Evolutionary conservation across 2,888 invertebrate genomes (phyloP), one percentile per base, ranked within the genome.

Genomic region (Taenaris catops): DNA sequence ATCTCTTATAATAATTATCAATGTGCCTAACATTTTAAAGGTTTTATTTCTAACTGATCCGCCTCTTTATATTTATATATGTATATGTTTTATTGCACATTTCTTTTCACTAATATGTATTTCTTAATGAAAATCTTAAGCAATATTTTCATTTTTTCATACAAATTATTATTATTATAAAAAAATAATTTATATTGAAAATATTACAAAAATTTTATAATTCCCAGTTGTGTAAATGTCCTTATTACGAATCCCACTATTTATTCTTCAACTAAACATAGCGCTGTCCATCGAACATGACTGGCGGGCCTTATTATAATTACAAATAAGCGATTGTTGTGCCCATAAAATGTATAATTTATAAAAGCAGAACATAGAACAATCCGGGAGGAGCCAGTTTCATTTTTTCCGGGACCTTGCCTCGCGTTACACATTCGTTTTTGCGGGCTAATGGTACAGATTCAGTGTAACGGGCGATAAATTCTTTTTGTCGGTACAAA

Each of bases 241-340:
- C 35, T 28, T 42, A 36, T 42, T 41, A 41, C 41, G 60, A 50
- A 66, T 62, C 64, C 35, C 23, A 24, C 45, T 51, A 42, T 51
- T 51, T 49, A 49, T 51, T 52, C 53, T 45, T 53, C 49, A 48
- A 48, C 49, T 50, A 48, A 48, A 48, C 45, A 34, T 45, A 36
- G 46, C 49, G 50, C 51, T 63, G 68, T 67, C 70, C 63, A 53
- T 65, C 63, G 67, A 67, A 69, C 71, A 69, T 73, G 72, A 72
- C 69, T 72, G 67, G 65, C 58, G 58, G 55, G 52, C 62, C 78
- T 73, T 75, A 83, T 84, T 84, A 81, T 72, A 83, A 83, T 84
- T 74, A 80, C 81, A 83, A 72, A 83, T 83, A 63, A 74, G 76
- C 74, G 76, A 79, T 83, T 80, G 81, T 83, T 79, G 71, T 62